phyloP scores from a whole-genome alignment of 2,888 invertebrate genomes.

The Halictus ligatus region DNA sequence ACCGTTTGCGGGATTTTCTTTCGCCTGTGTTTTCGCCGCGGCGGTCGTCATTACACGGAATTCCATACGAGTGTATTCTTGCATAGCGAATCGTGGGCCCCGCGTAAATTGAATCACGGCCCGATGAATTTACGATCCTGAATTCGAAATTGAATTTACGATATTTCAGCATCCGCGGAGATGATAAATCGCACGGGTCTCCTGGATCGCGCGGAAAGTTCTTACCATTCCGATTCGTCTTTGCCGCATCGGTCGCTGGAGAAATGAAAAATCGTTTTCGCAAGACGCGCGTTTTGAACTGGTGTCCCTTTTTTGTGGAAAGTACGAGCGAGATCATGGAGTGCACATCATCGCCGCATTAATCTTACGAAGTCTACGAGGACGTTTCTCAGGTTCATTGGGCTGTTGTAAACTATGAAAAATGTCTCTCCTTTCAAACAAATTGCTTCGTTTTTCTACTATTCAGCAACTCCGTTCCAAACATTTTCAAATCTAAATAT shows the following conservation, averaged over 20 bases:
- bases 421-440: neutral
- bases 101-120: neutral
- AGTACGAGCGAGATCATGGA: neutral
- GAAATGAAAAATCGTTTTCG: neutral
- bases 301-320: neutral
- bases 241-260: neutral
- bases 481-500: too few relatives aligned
- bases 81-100: neutral
- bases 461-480: too few relatives aligned
- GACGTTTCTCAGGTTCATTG: neutral
- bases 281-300: neutral
- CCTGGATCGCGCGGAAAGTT: neutral
- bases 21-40: neutral
- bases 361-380: neutral
- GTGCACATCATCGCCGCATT: neutral
- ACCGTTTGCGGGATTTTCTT: constrained; percentile 38
- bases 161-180: neutral
- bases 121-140: neutral
- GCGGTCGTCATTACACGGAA: neutral
- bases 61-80: neutral
- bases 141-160: neutral
- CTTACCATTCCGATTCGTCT: neutral
- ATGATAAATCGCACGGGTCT: neutral
- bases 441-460: neutral
- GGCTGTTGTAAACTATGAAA: neutral